A percentile compares a stretch with the other conserved stretches of the same genome.
These are phyloP conservation scores for Buceros bicornis DNA, from an alignment of 2,797 vertebrate genomes.

Conservation along the genomic window DNA sequence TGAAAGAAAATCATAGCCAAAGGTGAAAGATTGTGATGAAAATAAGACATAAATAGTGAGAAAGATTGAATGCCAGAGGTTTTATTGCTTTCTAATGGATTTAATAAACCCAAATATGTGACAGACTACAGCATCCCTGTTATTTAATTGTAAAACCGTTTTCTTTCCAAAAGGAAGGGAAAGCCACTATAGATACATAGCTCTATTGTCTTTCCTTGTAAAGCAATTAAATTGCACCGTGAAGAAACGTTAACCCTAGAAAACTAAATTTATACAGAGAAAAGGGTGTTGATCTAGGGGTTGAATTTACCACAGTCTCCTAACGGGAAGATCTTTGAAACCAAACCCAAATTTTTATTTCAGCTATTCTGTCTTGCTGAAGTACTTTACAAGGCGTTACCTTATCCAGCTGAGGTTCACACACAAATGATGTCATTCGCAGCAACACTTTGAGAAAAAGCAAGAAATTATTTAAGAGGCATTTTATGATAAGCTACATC, in stretches of 20 bases:
- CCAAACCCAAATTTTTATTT: not conserved
- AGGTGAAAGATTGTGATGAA: not conserved
- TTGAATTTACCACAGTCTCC: constrained; percentile 24
- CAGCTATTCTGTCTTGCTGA: constrained; percentile 12
- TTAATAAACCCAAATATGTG: constrained; percentile 45
- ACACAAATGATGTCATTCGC: not conserved
- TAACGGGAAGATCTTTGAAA: constrained; percentile 41
- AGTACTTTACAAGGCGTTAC: constrained; percentile 41
- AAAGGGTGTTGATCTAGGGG: not conserved
- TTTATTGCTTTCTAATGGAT: constrained; percentile 54
- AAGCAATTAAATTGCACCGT: constrained; percentile 22
- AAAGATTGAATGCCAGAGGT: not conserved
- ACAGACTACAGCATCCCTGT: constrained; percentile 12
- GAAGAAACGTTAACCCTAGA: not conserved
- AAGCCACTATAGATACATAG: not conserved
- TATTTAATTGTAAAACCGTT: constrained; percentile 55
- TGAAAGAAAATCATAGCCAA: not conserved
- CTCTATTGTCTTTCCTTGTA: constrained; percentile 12
- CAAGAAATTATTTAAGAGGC: not conserved
- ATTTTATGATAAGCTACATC: not conserved
- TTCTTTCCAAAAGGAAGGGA: not conserved
- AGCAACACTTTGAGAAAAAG: not conserved
- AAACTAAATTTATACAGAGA: constrained; percentile 25
- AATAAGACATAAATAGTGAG: not conserved
- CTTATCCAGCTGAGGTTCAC: not conserved